phyloP scores from a whole-genome alignment of 2,113 vertebrate genomes.

The Aspiorhynchus laticeps region DNA sequence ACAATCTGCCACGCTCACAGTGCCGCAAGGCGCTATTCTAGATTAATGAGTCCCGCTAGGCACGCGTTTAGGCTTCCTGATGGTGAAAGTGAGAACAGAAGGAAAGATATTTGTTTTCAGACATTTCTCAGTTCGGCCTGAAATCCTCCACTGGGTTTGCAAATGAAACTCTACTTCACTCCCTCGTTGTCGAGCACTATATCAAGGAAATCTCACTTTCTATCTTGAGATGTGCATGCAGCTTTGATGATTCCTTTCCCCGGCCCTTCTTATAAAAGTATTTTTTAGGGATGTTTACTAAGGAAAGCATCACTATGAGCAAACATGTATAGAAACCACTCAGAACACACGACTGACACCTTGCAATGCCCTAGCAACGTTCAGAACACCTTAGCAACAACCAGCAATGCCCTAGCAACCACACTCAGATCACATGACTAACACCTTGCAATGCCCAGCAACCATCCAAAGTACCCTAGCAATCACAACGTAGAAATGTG shows the following conservation, averaged over 20 bases:
- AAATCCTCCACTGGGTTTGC: conserved; percentile 26
- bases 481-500: background rate
- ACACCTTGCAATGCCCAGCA: background rate
- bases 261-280: background rate
- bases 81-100: conserved; percentile 50
- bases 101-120: conserved; percentile 50
- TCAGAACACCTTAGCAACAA: too few species aligned
- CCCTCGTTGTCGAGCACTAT: conserved; percentile 1
- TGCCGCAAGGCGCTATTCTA: conserved; percentile 18
- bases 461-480: background rate
- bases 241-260: background rate
- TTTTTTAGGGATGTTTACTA: background rate
- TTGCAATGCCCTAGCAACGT: background rate
- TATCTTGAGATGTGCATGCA: background rate
- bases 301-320: background rate
- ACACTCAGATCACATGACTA: background rate
- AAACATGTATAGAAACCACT: too few species aligned
- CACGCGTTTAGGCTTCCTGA: conserved; percentile 39
- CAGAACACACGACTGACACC: background rate
- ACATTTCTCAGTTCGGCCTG: conserved; percentile 43
- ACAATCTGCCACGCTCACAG: conserved; percentile 4
- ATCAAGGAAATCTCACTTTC: conserved; percentile 19
- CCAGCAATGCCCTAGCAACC: too few species aligned
- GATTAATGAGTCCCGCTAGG: conserved; percentile 55
- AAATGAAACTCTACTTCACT: conserved; percentile 28